Evolutionary conservation across 2,888 invertebrate species (phyloP), one percentile per base, ranked within the genome.

Genomic region (Mythimna loreyi): DNA sequence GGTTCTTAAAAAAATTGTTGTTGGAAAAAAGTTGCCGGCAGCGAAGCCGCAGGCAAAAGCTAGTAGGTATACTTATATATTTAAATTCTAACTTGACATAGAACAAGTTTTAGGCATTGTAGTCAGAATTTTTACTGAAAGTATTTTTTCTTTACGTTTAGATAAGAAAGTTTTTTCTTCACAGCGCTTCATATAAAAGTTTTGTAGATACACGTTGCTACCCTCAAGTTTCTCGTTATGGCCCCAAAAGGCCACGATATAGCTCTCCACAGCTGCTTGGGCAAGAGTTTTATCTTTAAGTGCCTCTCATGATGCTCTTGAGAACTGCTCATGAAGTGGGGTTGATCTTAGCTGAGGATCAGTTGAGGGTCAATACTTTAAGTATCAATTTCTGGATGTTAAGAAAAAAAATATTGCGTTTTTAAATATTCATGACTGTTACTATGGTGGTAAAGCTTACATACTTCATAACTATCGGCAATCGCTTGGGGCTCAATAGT

Each of bases 261-360:
- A 45, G 40, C 40, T 40, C 40, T 40, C 40, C 5, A 40, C 40
- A 40, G 23, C 55, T 72, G 65, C n/a, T 49, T 58, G 30, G 23
- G 45, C 47, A 33, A 43, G 50, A 78, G 73, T 61, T 61, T 61
- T 59, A 62, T 79, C 74, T 73, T 52, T 16, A 62, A 73, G 67
- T 62, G 30, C 19, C 57, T 45, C 73, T 79, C 49, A 73, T 56
- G 62, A 56, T 30, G 3, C 80, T 49, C 56, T 36, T 8, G 56
- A 50, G 45, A 58, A 65, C 40, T 58, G 28, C 21, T n/a, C 13
- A 74, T 74, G 80, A 79, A 79, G 75, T 63, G 55, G 45, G 2
- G 7, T 57, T 25, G 30, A 49, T 40, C 36, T 66, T 19, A 25
- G 33, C n/a, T 72, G 21, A 4, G 30, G 60, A 68, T 47, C 69